These are phyloP conservation scores for Halocynthia roretzi DNA, from an alignment of 23 tunicate species.

Conservation along the genomic window DNA sequence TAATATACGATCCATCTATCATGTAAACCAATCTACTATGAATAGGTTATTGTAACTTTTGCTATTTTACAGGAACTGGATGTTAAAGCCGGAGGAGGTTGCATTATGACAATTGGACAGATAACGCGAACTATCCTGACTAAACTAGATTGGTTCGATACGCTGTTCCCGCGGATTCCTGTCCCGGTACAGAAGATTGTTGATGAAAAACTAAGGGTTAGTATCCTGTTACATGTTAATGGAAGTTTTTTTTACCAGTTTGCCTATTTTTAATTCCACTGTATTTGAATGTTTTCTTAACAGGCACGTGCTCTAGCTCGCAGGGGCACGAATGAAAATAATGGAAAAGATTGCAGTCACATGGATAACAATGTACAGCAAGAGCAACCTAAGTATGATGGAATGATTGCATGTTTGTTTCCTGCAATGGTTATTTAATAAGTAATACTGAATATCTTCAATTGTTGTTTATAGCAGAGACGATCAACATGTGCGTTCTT, in stretches of 20 bases:
- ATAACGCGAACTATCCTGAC: slow-evolving; percentile 73
- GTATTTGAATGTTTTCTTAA: background rate
- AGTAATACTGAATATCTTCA: too few relatives aligned
- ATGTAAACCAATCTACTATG: background rate
- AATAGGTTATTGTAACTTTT: background rate
- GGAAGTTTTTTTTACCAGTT: background rate
- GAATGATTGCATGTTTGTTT: too few relatives aligned
- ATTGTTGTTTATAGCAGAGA: too few relatives aligned
- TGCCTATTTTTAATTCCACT: background rate
- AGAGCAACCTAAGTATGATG: too few relatives aligned
- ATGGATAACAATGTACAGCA: background rate
- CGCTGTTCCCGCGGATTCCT: slow-evolving; percentile 94
- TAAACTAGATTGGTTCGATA: slow-evolving; percentile 89
- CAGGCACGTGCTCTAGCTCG: slow-evolving; percentile 16
- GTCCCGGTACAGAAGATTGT: slow-evolving; percentile 85
- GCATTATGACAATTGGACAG: slow-evolving; percentile 86
- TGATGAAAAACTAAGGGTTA: slow-evolving; percentile 61
- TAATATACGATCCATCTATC: background rate
- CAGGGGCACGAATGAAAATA: slow-evolving; percentile 7
- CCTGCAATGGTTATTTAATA: too few relatives aligned
- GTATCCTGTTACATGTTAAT: background rate
- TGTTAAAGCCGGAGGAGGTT: slow-evolving; percentile 94
- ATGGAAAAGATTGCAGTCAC: background rate
- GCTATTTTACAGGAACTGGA: slow-evolving; percentile 65
- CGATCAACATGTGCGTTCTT: too few relatives aligned